Evolutionary conservation across 2,113 vertebrate genomes (phyloP).

Genomic region (Oryzias javanicus): DNA sequence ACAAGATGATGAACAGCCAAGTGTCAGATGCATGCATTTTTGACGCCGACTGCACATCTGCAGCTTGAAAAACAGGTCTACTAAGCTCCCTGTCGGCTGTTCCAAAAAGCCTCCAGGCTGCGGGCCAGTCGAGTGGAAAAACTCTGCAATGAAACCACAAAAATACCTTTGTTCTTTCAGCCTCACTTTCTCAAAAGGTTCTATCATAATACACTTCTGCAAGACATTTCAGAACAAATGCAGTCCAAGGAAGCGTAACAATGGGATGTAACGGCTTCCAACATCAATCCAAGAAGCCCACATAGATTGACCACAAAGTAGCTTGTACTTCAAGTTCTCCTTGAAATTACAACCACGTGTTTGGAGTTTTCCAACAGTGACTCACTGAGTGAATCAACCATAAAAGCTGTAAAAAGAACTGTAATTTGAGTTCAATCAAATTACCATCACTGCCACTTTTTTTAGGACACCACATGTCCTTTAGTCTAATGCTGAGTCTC

Average conservation of each 20-base stretch:
- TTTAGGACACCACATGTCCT: too few species aligned
- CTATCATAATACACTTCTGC: slow-evolving; percentile 8
- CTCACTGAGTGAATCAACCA: slow-evolving; percentile 28
- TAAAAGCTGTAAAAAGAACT: slow-evolving; percentile 4
- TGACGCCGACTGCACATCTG: neutral
- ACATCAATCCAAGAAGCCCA: slow-evolving; percentile 29
- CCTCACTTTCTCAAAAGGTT: neutral
- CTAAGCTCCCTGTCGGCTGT: slow-evolving; percentile 38
- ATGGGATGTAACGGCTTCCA: slow-evolving; percentile 19
- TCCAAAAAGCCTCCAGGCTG: slow-evolving; percentile 41
- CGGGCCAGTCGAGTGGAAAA: slow-evolving; percentile 33
- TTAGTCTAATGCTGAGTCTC: too few species aligned
- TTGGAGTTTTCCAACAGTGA: slow-evolving; percentile 46
- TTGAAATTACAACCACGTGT: slow-evolving; percentile 63
- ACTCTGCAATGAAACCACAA: slow-evolving; percentile 3
- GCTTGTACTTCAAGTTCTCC: slow-evolving; percentile 25
- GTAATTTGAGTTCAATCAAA: slow-evolving; percentile 1
- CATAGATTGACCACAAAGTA: slow-evolving; percentile 4
- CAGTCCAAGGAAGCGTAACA: slow-evolving; percentile 32
- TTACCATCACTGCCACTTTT: neutral
- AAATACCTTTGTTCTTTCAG: slow-evolving; percentile 8
- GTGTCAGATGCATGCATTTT: slow-evolving; percentile 18
- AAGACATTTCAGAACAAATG: neutral
- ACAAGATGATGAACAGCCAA: slow-evolving; percentile 26
- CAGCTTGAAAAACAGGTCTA: slow-evolving; percentile 47